Evolutionary conservation across 2,888 invertebrate species (phyloP).

Genomic region (Amaurobius ferox): DNA sequence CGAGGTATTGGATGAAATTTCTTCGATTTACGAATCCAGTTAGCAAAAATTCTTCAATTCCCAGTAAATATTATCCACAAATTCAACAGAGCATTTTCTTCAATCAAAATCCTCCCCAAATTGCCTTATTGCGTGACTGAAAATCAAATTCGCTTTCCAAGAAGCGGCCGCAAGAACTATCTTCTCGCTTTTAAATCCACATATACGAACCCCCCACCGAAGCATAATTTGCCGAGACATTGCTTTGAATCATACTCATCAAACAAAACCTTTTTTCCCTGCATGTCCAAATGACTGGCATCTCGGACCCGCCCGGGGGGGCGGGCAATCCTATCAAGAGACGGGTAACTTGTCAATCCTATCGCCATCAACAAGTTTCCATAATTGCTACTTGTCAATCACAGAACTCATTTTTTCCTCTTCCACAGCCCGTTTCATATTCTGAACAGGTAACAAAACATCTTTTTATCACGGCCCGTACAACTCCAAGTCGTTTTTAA

Average conservation of each 20-base stretch:
- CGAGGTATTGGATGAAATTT: no score
- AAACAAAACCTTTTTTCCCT: background rate
- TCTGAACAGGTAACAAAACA: constrained; percentile 50
- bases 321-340: constrained; percentile 36
- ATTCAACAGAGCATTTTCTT: no score
- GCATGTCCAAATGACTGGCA: constrained; percentile 40
- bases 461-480: constrained; percentile 53
- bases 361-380: constrained; percentile 60
- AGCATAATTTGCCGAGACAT: background rate
- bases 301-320: constrained; percentile 13
- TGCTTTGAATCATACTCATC: background rate
- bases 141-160: no score
- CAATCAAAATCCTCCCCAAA: no score
- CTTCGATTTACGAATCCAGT: no score
- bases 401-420: constrained; percentile 22
- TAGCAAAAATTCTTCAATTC: no score
- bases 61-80: no score
- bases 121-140: no score
- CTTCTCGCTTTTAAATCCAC: no score
- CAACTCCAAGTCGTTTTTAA: constrained; percentile 36
- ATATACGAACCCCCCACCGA: background rate
- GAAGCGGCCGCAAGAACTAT: no score
- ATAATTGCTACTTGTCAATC: constrained; percentile 66
- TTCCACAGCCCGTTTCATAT: constrained; percentile 29
- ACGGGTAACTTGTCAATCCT: constrained; percentile 64